Base-by-base conservation (phyloP, 2,113 vertebrate species). In the Neopipo cinnamomea region DNA sequence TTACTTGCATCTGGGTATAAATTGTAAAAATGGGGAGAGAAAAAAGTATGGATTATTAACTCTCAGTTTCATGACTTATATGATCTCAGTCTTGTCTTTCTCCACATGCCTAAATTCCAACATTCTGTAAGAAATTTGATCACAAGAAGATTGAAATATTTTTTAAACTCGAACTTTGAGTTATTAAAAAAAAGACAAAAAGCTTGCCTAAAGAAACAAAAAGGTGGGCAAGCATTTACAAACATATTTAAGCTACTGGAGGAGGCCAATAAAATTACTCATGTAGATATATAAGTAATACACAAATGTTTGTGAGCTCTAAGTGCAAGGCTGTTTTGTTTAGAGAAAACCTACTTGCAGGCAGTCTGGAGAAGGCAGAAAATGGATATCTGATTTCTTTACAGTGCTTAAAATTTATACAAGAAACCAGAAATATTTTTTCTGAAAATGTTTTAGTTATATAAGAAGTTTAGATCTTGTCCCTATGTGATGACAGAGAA, bases 1-100 rank as follows among this genome's bases (percentile, higher is more conserved):
- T 86, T 97, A 86, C 65, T 96, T 94, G 56, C 85, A 89, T 97
- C 76, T 96, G 62, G 67, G 74, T 93, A 89, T 95, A 97, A 97
- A 97, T 47, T 96, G 79, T 52, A 94, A 91, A 93, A 94, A 67
- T 41, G 42, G 59, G 65, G 65, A 78, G 65, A 93, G 80, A 96
- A 94, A 49, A 95, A 96, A 89, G 35, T 90, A 97, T 87, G 68
- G 91, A 95, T 97, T 96, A 94, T 97, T 91, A 70, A 80, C 67
- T 63, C 79, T 84, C 73, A 58, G 73, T 95, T 97, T 97, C 84
- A 79, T 71, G 85, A 98, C 72, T 96, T 96, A 91, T 73, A 95
- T 88, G 87, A 95, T 97, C 91, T 82, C 95, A 97, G 89, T 46
- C 77, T 96, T 83, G 94, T 94, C 67, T 87, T 95, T 89, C 85